phyloP scores from a whole-genome alignment of 2,888 invertebrate species.

The Ectemnius cavifrons region DNA sequence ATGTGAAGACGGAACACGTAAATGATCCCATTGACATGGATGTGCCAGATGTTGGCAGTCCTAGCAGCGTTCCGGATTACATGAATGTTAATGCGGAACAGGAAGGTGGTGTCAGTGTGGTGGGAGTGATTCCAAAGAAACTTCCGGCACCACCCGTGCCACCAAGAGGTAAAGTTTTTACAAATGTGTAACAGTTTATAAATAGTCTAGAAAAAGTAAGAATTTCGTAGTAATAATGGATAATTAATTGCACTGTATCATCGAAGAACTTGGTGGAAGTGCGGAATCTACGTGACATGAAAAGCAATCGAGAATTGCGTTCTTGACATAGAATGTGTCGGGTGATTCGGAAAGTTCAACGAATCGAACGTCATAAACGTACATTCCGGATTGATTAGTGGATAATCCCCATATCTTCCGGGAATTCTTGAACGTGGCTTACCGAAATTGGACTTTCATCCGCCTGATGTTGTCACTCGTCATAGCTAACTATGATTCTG shows the following conservation, averaged over 20 bases:
- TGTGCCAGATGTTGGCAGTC: conserved; percentile 52
- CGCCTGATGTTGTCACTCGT: neutral
- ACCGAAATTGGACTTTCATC: neutral
- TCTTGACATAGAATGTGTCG: neutral
- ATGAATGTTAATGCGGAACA: conserved; percentile 63
- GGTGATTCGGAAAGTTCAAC: conserved; percentile 25
- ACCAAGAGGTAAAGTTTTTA: conserved; percentile 59
- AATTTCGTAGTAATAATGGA: neutral
- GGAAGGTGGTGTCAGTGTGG: conserved; percentile 54
- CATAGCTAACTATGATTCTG: neutral
- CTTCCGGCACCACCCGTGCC: conserved; percentile 71
- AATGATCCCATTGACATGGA: conserved; percentile 47
- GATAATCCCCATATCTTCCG: conserved; percentile 16
- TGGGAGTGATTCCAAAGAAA: conserved; percentile 63
- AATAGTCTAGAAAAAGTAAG: too few relatives aligned
- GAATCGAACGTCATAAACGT: conserved; percentile 22
- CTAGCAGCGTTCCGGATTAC: conserved; percentile 65
- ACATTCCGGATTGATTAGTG: conserved; percentile 31
- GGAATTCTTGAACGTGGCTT: conserved; percentile 16
- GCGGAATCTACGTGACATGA: too few relatives aligned
- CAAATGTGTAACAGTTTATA: neutral
- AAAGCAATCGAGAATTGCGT: conserved; percentile 4
- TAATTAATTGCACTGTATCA: neutral
- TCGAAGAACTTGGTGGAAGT: too few relatives aligned
- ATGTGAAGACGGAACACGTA: conserved; percentile 47